These are phyloP conservation scores for Oryctolagus cuniculus DNA, from an alignment of 2,113 vertebrate species.

Conservation along the genomic window mOryCun1.1 NC_091442.1:74110001-74110500, in stretches of 20 bases:
- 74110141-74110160: neutral
- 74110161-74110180: neutral
- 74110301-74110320: neutral
- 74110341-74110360: fast-evolving
- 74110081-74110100: neutral
- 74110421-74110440: neutral
- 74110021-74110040: neutral
- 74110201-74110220: neutral
- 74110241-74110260: neutral
- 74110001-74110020: neutral
- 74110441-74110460: neutral
- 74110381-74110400: neutral
- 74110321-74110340: neutral
- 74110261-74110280: neutral
- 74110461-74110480: neutral
- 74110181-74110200: neutral
- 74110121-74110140: neutral
- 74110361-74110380: neutral
- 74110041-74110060: neutral
- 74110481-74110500: neutral
- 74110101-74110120: neutral
- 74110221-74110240: neutral
- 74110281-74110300: neutral
- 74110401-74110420: neutral
- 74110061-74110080: neutral